phyloP scores from a whole-genome alignment of 2,113 vertebrate genomes.

The Zingel zingel region DNA sequence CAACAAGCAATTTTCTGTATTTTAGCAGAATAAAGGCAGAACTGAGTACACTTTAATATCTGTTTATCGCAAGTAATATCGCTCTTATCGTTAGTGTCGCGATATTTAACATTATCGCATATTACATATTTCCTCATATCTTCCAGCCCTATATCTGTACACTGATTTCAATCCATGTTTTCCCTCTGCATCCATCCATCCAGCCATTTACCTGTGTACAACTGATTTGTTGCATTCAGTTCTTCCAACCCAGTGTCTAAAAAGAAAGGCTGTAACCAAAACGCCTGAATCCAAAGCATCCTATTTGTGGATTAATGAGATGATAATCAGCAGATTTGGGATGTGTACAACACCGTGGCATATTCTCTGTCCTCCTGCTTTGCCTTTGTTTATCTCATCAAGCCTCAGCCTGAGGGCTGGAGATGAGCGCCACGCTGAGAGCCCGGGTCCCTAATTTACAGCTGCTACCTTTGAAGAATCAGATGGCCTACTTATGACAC shows the following conservation, averaged over 20 bases:
- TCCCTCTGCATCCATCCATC: not conserved
- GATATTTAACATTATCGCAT: too few species aligned
- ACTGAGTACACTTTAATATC: too few species aligned
- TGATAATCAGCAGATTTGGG: conserved; percentile 10
- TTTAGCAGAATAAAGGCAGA: too few species aligned
- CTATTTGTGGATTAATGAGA: conserved; percentile 1
- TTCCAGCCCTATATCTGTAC: too few species aligned
- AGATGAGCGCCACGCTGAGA: not conserved
- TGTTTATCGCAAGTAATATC: too few species aligned
- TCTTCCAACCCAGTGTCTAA: not conserved
- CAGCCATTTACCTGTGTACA: not conserved
- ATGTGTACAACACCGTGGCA: not conserved
- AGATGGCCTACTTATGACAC: conserved; percentile 62
- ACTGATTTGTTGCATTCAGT: not conserved
- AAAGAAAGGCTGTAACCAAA: not conserved
- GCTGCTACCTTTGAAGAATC: conserved; percentile 61
- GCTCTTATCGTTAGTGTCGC: too few species aligned
- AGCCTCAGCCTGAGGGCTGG: conserved; percentile 18
- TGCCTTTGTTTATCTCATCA: conserved; percentile 32
- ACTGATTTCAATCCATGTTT: not conserved
- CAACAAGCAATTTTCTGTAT: too few species aligned
- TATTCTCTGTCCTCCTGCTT: not conserved
- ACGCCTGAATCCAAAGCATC: not conserved
- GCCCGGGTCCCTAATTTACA: conserved; percentile 51
- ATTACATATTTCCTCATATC: too few species aligned